Conservation (phyloP, 2,888 invertebrate genomes). For the Plebejus melissa region DNA sequence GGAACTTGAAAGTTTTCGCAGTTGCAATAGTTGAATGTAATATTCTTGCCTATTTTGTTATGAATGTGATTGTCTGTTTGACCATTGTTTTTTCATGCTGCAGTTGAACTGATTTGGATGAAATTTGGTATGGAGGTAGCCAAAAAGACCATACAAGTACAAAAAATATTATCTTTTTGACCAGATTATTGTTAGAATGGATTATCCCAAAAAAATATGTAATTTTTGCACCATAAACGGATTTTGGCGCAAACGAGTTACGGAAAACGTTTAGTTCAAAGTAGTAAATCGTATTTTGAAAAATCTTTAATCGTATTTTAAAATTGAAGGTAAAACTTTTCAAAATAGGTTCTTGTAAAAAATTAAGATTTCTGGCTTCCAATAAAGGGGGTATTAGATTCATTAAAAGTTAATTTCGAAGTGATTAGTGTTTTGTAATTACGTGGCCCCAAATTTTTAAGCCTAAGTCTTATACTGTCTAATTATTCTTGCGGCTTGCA, state of each 20-base stretch:
- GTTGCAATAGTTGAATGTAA: not conserved
- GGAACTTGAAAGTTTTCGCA: not conserved
- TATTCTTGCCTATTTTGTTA: not conserved
- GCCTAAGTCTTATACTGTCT: slow-evolving; percentile 39
- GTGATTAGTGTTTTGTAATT: slow-evolving; percentile 23
- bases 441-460: slow-evolving; percentile 25
- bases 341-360: not conserved
- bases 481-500: slow-evolving; percentile 44
- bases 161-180: too few species aligned
- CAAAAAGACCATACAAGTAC: too few species aligned
- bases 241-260: too few species aligned
- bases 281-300: too few species aligned
- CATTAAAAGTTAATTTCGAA: slow-evolving; percentile 16
- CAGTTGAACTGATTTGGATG: too few species aligned
- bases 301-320: not conserved
- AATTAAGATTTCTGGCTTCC: not conserved
- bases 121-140: too few species aligned
- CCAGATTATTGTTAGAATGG: too few species aligned
- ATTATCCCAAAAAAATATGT: too few species aligned
- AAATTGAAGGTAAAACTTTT: not conserved
- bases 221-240: too few species aligned
- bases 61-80: not conserved
- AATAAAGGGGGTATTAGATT: not conserved
- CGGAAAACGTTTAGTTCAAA: too few species aligned
- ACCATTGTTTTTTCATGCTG: too few species aligned